Evolutionary conservation across 2,888 invertebrate genomes (phyloP).

Genomic region (Synanthedon andrenaeformis): DNA sequence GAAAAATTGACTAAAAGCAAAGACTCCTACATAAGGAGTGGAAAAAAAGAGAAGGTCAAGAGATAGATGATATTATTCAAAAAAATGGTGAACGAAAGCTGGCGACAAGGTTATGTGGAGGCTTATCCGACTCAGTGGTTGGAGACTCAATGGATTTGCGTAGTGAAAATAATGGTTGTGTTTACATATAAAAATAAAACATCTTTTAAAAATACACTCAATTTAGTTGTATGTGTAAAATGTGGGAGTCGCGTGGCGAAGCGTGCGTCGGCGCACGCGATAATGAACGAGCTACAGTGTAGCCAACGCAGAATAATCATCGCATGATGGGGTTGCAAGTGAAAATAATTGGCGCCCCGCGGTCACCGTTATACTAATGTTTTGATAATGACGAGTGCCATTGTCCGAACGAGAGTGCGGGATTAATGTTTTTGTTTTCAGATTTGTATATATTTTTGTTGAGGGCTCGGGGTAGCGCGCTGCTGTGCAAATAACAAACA

Average conservation of each 20-base stretch:
- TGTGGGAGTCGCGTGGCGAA: constrained; percentile 3
- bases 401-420: constrained; percentile 25
- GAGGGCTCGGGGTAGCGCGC: constrained; percentile 17
- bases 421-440: constrained; percentile 52
- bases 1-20: too few species aligned
- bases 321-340: constrained; percentile 56
- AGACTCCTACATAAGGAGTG: too few species aligned
- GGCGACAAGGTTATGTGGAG: too few species aligned
- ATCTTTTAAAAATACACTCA: too few species aligned
- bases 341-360: constrained; percentile 67
- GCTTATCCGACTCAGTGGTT: too few species aligned
- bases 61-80: too few species aligned
- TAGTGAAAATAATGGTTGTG: neutral
- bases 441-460: constrained; percentile 38
- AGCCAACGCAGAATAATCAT: constrained; percentile 43
- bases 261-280: constrained; percentile 26
- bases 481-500: constrained; percentile 35
- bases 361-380: constrained; percentile 55
- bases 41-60: too few species aligned
- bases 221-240: neutral
- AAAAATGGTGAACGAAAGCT: too few species aligned
- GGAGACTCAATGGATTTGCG: neutral
- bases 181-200: too few species aligned
- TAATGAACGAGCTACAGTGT: constrained; percentile 53
- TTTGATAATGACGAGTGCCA: constrained; percentile 61